phyloP scores from a whole-genome alignment of 1,140 invertebrate species.

The Solen grandis region DNA sequence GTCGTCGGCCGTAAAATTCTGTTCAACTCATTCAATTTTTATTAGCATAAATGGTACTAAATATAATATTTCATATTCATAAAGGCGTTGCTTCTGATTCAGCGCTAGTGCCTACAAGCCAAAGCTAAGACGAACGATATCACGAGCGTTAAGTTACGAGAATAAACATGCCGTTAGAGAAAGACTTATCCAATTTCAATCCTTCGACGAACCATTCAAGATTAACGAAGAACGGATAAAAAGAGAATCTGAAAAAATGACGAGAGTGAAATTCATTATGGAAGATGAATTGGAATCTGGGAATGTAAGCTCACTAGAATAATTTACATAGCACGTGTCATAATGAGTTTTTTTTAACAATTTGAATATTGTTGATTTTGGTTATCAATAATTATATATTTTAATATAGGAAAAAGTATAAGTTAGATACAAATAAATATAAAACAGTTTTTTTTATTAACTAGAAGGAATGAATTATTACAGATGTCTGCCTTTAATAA shows the following conservation, averaged over 20 bases:
- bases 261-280: constrained; percentile 29
- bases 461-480: no score
- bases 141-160: background rate
- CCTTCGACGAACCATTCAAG: constrained; percentile 1
- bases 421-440: no score
- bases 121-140: background rate
- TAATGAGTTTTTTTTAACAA: background rate
- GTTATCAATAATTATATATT: no score
- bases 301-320: constrained; percentile 5
- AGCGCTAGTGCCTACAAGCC: background rate
- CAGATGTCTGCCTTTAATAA: no score
- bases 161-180: background rate
- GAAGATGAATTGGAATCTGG: constrained; percentile 49
- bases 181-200: background rate
- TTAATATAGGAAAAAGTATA: no score
- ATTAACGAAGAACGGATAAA: constrained; percentile 9
- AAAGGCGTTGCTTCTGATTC: background rate
- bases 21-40: no score
- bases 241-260: constrained; percentile 5
- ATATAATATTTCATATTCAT: background rate
- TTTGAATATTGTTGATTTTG: background rate
- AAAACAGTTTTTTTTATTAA: no score
- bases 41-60: no score
- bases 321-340: background rate
- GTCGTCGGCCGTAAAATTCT: no score